Evolutionary conservation across 1,140 invertebrate species (phyloP), one percentile per base, ranked within the genome.

Genomic region (Apis laboriosa): DNA sequence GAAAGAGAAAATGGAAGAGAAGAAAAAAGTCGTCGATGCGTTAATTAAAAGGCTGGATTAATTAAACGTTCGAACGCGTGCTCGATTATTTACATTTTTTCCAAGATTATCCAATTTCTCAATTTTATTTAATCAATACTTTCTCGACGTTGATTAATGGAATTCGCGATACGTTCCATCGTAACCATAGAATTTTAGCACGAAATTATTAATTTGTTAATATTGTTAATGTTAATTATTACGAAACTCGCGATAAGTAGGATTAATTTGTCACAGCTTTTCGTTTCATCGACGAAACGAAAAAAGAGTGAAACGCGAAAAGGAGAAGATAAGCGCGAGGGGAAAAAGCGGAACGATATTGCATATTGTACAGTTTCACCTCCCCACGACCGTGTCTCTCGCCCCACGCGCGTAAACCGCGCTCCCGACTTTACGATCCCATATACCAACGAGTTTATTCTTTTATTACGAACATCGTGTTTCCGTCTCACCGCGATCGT

Each of bases 381-480:
- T 58, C 49, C 43, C 43, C 12, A 64, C 86, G 61, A 28, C 2
- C 28, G 79, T 87, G 83, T 77, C 68, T 9, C 74, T 15, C 73
- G 82, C 85, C 34, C 66, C 74, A 64, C 49, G 75, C 86, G 78
- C 86, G 85, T 92, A 92, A 92, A 91, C 89, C 85, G 89, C 80
- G 89, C 80, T 87, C 84, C 86, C 84, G 84, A 90, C 84, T 92
- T 93, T 93, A 93, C 88, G 92, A 92, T 90, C 85, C 89, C 89
- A 90, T 92, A 92, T 92, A 92, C 85, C 88, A 63, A 89, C 75
- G 84, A 89, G 83, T 92, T 92, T 92, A 90, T 92, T 92, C 89
- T 92, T 93, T 93, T 92, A 92, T 90, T 90, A 89, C 90, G 79
- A 90, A 93, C 92, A 91, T 89, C 87, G 88, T 80, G 92, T 89